Conservation (phyloP, 2,888 invertebrate species). For the Drosophila borborema region DNA sequence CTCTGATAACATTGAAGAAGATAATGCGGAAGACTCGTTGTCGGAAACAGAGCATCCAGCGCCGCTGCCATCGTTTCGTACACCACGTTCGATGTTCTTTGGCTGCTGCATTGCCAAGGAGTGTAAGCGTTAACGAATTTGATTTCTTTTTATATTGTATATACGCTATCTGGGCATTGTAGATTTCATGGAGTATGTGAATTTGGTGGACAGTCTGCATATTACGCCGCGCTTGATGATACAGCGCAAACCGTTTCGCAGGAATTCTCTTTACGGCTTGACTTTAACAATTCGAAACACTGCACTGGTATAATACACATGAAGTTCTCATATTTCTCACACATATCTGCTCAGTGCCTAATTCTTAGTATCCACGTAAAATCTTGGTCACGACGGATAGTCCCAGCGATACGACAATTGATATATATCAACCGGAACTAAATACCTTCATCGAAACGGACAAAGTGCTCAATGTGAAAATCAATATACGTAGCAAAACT, state of each 20-base stretch:
- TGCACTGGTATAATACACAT: conserved; percentile 48
- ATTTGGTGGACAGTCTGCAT: conserved; percentile 58
- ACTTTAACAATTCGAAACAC: conserved; percentile 50
- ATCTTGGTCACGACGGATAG: conserved; percentile 69
- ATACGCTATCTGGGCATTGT: not conserved
- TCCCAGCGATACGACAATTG: conserved; percentile 54
- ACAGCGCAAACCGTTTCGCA: conserved; percentile 32
- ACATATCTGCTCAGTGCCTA: not conserved
- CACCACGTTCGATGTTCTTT: not conserved
- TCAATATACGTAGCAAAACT: conserved; percentile 51
- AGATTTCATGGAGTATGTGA: conserved; percentile 60
- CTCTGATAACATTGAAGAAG: not conserved
- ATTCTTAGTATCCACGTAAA: conserved; percentile 68
- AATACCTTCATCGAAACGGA: conserved; percentile 68
- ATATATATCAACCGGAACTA: conserved; percentile 30
- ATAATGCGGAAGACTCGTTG: not conserved
- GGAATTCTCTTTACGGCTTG: conserved; percentile 48
- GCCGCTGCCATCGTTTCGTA: not conserved
- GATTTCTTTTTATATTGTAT: too few relatives aligned
- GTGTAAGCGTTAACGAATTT: conserved; percentile 41
- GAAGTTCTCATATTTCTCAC: not conserved
- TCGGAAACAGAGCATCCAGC: not conserved
- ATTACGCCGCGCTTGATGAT: conserved; percentile 62
- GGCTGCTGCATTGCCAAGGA: conserved; percentile 59
- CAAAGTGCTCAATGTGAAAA: conserved; percentile 48